A percentile compares a stretch with the other conserved stretches of the same genome.
These are phyloP conservation scores for Empis livida DNA, from an alignment of 2,888 invertebrate species.

Conservation along the genomic window DNA sequence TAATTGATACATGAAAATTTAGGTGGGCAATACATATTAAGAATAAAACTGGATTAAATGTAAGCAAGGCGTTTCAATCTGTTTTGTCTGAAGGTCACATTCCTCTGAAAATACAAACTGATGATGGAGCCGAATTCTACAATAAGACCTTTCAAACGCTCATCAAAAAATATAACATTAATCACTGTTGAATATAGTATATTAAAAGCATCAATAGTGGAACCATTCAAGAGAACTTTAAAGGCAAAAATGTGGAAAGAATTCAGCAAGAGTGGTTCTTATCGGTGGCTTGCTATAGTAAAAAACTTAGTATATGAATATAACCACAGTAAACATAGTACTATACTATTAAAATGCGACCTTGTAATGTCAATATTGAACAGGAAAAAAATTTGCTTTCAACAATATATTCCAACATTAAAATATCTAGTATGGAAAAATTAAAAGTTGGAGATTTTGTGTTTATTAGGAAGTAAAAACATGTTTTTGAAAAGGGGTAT, in stretches of 20 bases:
- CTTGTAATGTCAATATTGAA: constrained; percentile 14
- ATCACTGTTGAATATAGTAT: constrained; percentile 11
- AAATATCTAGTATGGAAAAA: too few relatives aligned
- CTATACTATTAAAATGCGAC: constrained; percentile 16
- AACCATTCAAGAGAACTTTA: constrained; percentile 17
- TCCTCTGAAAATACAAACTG: constrained; percentile 5
- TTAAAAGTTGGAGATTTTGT: too few relatives aligned
- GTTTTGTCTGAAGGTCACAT: not conserved
- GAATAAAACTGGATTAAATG: not conserved
- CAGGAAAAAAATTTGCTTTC: not conserved
- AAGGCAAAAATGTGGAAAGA: constrained; percentile 15
- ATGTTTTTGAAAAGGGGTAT: too few relatives aligned
- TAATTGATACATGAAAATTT: constrained; percentile 21
- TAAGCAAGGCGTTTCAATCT: not conserved
- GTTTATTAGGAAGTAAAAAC: too few relatives aligned
- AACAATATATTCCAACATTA: not conserved
- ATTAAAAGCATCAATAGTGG: constrained; percentile 16
- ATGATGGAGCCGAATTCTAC: constrained; percentile 17
- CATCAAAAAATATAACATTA: constrained; percentile 12
- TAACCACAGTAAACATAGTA: constrained; percentile 15
- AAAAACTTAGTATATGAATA: constrained; percentile 9
- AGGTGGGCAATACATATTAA: not conserved
- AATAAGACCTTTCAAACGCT: constrained; percentile 14
- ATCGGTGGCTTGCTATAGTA: constrained; percentile 16
- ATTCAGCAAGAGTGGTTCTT: constrained; percentile 17